phyloP scores from a whole-genome alignment of 2,797 vertebrate genomes.

The Microchirus variegatus region DNA sequence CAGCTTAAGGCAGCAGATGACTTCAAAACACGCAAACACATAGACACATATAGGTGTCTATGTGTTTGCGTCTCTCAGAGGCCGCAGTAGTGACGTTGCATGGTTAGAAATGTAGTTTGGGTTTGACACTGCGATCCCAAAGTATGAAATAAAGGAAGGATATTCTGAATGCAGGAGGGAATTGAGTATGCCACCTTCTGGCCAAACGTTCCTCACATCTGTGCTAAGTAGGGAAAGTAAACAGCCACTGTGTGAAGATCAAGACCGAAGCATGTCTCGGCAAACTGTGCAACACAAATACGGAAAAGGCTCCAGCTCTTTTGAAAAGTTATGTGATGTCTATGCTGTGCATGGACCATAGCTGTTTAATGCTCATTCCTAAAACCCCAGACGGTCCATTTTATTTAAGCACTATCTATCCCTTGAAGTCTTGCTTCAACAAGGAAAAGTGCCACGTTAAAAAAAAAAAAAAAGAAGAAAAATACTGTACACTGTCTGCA shows the following conservation, averaged over 20 bases:
- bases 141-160: neutral
- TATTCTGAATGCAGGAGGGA: constrained; percentile 2
- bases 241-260: constrained; percentile 45
- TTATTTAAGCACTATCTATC: neutral
- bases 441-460: constrained; percentile 10
- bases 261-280: constrained; percentile 38
- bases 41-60: too few species aligned
- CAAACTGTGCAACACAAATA: constrained; percentile 45
- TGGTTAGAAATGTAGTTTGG: neutral
- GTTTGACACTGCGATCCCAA: neutral
- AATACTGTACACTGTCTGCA: constrained; percentile 1
- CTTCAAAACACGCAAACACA: too few species aligned
- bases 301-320: neutral
- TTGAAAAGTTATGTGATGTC: neutral
- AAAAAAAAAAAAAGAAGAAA: constrained; percentile 22
- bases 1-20: constrained; percentile 19
- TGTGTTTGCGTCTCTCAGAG: too few species aligned
- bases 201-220: constrained; percentile 30
- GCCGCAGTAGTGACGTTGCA: neutral
- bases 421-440: neutral
- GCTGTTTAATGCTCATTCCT: too few species aligned
- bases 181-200: constrained; percentile 45
- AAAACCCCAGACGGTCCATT: too few species aligned
- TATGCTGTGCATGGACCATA: neutral
- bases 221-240: constrained; percentile 55